Base-by-base conservation (phyloP, 2,113 vertebrate species). In the Mobula hypostoma region DNA sequence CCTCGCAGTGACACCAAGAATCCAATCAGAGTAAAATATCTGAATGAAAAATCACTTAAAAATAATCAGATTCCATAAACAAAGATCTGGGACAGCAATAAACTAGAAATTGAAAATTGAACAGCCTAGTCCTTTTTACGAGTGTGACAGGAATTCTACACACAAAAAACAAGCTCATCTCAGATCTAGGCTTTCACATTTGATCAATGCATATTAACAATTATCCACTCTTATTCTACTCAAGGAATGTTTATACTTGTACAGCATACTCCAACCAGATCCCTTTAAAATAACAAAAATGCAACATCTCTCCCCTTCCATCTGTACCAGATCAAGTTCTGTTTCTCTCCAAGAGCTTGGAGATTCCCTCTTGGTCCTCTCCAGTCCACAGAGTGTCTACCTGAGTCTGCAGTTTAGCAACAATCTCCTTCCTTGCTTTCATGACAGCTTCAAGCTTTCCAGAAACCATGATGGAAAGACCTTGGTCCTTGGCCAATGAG, bases 401-500 rank as follows among this genome's bases (percentile, higher is more conserved):
- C 98, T 99, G 99, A 95, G 99, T 99, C 97, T 99, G 99, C 96
- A 99, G 97, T 95, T 98, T 97, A 95, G 99, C 99, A 80, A 99
- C 99, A 90, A 99, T 99, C 96, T 99, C 99, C 96, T 99, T 99
- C 36, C 99, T 98, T 96, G 99, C 99, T 96, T 99, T 99, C 99
- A 99, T 99, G 95, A 99, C 99, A 0, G 98, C 98, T 87, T 99
- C 99, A 95, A 98, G 95, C 95, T 99, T 99, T 94, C 99, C 99
- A 94, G 99, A 99, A 94, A 99, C 99, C 99, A 99, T 99, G 96
- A 99, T 99, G 48, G 99, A 99, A 94, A 99, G 98, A 95, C 99
- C 99, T 96, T 99, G 99, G 96, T 99, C 99, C 97, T 99, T 99
- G 1, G 99, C 98, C 19, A 99, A 97, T 95, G 99, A 99, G 94